Percentiles rank a stretch among this genome's conserved stretches.
Evolutionary conservation across 2,113 vertebrate genomes (phyloP).

Genomic region (Vimba vimba): DNA sequence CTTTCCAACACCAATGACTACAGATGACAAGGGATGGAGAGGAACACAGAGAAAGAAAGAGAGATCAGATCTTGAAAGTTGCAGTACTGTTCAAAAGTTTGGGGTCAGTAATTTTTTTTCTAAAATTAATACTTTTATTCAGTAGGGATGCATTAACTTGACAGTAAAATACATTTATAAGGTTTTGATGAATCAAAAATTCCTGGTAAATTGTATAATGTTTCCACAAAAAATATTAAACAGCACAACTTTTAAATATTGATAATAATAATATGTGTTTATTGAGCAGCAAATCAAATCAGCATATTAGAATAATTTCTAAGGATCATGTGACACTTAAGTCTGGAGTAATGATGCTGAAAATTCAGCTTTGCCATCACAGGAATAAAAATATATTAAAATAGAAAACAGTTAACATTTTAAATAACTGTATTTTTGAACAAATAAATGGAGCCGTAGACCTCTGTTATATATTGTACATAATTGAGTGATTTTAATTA

Average conservation of each 20-base stretch:
- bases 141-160: background rate
- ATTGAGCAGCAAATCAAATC: background rate
- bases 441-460: background rate
- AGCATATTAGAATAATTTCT: background rate
- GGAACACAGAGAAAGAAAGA: background rate
- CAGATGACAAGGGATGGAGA: background rate
- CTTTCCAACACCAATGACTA: constrained; percentile 85
- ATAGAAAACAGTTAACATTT: background rate
- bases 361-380: background rate
- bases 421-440: background rate
- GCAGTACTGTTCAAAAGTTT: background rate
- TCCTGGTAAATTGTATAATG: background rate
- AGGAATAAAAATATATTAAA: background rate
- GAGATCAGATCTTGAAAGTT: background rate
- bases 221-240: background rate
- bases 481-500: background rate
- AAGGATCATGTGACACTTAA: background rate
- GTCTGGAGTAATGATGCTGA: background rate
- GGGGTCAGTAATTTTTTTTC: background rate
- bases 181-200: background rate
- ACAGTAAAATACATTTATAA: background rate
- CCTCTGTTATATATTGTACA: background rate
- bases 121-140: background rate
- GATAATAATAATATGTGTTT: no score
- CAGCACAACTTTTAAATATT: no score